phyloP scores from a whole-genome alignment of 1,140 invertebrate species.

The Aphelinus certus region DNA sequence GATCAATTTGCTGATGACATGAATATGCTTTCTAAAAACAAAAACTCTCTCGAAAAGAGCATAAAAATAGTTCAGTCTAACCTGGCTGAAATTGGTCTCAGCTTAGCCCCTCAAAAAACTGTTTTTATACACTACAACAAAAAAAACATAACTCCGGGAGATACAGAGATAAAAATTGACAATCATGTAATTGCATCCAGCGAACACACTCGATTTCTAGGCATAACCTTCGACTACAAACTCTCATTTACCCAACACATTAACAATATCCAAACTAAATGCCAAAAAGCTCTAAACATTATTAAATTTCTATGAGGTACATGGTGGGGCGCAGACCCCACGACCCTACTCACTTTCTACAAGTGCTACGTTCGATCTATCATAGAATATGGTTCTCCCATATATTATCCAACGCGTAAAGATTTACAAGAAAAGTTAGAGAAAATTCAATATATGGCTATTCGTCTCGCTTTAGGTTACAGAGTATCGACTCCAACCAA shows the following conservation, averaged over 20 bases:
- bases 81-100: background rate
- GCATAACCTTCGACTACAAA: slow-evolving; percentile 29
- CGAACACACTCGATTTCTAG: slow-evolving; percentile 19
- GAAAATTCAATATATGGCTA: too few species aligned
- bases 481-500: too few species aligned
- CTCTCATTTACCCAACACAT: slow-evolving; percentile 21
- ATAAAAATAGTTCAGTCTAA: slow-evolving; percentile 24
- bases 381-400: too few species aligned
- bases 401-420: too few species aligned
- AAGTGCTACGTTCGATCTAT: too few species aligned
- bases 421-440: too few species aligned
- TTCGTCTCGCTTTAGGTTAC: background rate
- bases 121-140: slow-evolving; percentile 24
- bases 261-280: slow-evolving; percentile 1
- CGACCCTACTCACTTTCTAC: background rate
- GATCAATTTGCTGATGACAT: slow-evolving; percentile 37
- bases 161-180: slow-evolving; percentile 19
- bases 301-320: too few species aligned
- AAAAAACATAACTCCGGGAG: slow-evolving; percentile 4
- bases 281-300: background rate
- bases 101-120: background rate
- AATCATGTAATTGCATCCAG: slow-evolving; percentile 17
- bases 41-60: slow-evolving; percentile 14
- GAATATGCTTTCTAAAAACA: background rate
- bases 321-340: slow-evolving; percentile 32